Conservation (phyloP, 2,797 vertebrate species). For the Ctenopoma kingsleyae region DNA sequence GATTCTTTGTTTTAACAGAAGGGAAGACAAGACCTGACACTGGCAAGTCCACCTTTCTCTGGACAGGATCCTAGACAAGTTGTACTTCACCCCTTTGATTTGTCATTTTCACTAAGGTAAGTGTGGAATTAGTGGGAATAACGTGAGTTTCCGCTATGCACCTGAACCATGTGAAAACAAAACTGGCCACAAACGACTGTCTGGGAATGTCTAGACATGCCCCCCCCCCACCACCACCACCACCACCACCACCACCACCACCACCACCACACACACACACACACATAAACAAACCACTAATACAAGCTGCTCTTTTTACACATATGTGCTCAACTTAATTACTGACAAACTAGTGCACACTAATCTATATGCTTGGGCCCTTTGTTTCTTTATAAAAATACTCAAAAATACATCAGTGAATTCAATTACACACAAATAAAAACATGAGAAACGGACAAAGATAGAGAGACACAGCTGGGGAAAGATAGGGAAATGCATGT, state of each 20-base stretch:
- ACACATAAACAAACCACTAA: constrained; percentile 15
- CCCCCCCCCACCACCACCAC: too few relatives aligned
- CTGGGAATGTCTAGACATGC: constrained; percentile 68
- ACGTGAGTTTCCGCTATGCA: constrained; percentile 18
- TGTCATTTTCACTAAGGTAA: constrained; percentile 12
- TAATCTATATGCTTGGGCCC: neutral
- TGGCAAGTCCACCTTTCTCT: neutral
- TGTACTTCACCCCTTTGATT: constrained; percentile 15
- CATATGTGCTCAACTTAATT: neutral
- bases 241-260: too few relatives aligned
- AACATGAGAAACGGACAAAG: constrained; percentile 3
- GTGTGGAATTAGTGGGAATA: neutral
- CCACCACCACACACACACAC: constrained; percentile 12
- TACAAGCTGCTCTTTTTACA: constrained; percentile 16
- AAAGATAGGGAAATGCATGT: neutral
- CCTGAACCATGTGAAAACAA: constrained; percentile 30
- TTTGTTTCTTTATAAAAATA: constrained; percentile 9
- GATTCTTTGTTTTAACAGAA: neutral
- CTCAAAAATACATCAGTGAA: neutral
- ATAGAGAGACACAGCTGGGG: constrained; percentile 5
- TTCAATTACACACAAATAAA: neutral
- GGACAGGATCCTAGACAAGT: neutral
- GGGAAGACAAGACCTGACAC: constrained; percentile 1
- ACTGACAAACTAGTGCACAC: neutral
- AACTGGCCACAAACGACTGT: constrained; percentile 31